Base-by-base conservation (phyloP, 2,888 invertebrate genomes). In the Prionchulus punctatus region DNA sequence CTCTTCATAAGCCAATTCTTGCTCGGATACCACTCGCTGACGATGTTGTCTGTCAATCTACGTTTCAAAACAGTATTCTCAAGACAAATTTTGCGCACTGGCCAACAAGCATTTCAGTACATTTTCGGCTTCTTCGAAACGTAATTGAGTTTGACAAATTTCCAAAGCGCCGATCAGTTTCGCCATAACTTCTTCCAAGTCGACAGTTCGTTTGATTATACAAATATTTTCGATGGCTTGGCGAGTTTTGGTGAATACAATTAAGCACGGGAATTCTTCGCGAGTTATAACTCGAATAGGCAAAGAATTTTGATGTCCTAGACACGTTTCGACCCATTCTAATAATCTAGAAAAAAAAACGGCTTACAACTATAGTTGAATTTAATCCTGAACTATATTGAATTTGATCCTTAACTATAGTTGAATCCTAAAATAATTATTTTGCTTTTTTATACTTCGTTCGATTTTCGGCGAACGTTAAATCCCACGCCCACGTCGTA, bases 401-500 rank as follows among this genome's bases (percentile, higher is more conserved):
- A n/a, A n/a, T n/a, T n/a, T n/a, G n/a, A n/a, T n/a, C n/a, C n/a
- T n/a, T n/a, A n/a, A n/a, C n/a, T n/a, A n/a, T n/a, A n/a, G n/a
- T n/a, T n/a, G n/a, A n/a, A n/a, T n/a, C n/a, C n/a, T n/a, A n/a
- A n/a, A n/a, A n/a, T n/a, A n/a, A n/a, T n/a, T n/a, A n/a, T n/a
- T n/a, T n/a, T n/a, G n/a, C n/a, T n/a, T n/a, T n/a, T n/a, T n/a
- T n/a, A n/a, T 51, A 58, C 87, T 83, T 81, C 67, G 80, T 80
- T 71, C 83, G 83, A 72, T 92, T 92, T 63, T 83, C 81, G 61
- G 86, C 84, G 64, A 82, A 81, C 18, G 92, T 89, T 62, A 92
- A 79, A 73, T 94, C 94, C 94, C 94, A 94, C 58, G 91, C 92
- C 81, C 90, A 94, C 1, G 89, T 80, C 48, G 92, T 77, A 73